phyloP scores from a whole-genome alignment of 2,113 vertebrate genomes.

The Perca fluviatilis region DNA sequence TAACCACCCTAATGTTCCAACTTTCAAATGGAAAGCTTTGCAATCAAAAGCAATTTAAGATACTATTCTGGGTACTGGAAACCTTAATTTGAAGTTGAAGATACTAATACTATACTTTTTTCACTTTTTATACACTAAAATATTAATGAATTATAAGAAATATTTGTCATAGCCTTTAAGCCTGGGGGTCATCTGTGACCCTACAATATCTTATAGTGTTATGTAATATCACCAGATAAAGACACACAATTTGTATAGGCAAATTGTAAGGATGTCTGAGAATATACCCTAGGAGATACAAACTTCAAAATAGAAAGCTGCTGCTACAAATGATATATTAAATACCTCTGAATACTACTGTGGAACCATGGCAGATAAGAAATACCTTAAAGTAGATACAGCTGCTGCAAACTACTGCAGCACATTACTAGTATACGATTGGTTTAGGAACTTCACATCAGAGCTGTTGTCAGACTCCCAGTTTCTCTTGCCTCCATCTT shows the following conservation, averaged over 20 bases:
- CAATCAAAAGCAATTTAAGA: not conserved
- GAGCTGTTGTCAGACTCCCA: constrained; percentile 13
- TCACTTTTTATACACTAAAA: not conserved
- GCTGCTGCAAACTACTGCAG: not conserved
- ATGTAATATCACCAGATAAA: not conserved
- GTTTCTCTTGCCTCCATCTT: not conserved
- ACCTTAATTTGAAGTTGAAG: too few relatives aligned
- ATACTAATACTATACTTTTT: too few relatives aligned
- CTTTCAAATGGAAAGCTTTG: not conserved
- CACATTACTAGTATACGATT: constrained; percentile 20
- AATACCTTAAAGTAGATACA: not conserved
- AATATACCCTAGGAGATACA: not conserved
- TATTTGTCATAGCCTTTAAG: not conserved
- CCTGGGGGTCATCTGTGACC: not conserved
- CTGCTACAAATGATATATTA: constrained; percentile 26
- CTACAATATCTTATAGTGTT: not conserved
- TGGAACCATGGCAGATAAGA: constrained; percentile 2
- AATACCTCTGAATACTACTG: not conserved
- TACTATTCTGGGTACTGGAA: not conserved
- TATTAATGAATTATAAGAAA: not conserved
- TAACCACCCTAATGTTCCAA: not conserved
- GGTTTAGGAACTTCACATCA: constrained; percentile 9
- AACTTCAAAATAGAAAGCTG: not conserved
- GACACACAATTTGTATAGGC: not conserved
- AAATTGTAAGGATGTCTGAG: not conserved